Evolutionary conservation across 1,140 invertebrate genomes (phyloP), one percentile per base, ranked within the genome.

Genomic region (Ectropis grisescens): DNA sequence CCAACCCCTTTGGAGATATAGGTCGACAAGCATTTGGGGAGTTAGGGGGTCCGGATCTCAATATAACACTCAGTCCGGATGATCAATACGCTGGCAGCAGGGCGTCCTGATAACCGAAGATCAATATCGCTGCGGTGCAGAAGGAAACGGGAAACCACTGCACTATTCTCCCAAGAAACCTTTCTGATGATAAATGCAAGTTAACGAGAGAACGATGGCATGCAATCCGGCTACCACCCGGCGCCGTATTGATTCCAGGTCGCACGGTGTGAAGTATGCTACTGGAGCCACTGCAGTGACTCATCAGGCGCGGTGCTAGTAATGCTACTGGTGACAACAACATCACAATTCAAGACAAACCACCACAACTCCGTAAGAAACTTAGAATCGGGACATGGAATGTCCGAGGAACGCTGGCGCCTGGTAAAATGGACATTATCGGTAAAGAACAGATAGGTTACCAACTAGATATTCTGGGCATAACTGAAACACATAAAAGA

Each of bases 81-180:
- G 37, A 4, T 19, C 27, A 2, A 11, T 12, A n/a, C 36, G 26
- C 24, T 29, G 37, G 37, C 31, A 33, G 31, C 30, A 33, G 37
- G 25, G 19, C 26, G 16, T 8, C n/a, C 16, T 33, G 15, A 33
- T 3, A 6, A n/a, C 16, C 12, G 12, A 32, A 19, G 1, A 26
- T 6, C 15, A 33, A 28, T 12, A 40, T 22, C 30, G 32, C 37
- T 39, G 37, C 29, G 39, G 29, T 41, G 33, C 37, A 39, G 30
- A 37, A 37, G 28, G 28, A 28, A 37, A 37, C 11, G 22, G 35
- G 29, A 30, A 36, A 31, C 29, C 29, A 36, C 33, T 26, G 29
- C 29, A 41, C 40, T 31, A 36, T 28, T 11, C 6, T 41, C 29
- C 32, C 32, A 30, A 41, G 29, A 31, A 35, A 35, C 13, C 26